Evolutionary conservation across 23 tunicate species (phyloP).

Genomic region (Pegea sp.): DNA sequence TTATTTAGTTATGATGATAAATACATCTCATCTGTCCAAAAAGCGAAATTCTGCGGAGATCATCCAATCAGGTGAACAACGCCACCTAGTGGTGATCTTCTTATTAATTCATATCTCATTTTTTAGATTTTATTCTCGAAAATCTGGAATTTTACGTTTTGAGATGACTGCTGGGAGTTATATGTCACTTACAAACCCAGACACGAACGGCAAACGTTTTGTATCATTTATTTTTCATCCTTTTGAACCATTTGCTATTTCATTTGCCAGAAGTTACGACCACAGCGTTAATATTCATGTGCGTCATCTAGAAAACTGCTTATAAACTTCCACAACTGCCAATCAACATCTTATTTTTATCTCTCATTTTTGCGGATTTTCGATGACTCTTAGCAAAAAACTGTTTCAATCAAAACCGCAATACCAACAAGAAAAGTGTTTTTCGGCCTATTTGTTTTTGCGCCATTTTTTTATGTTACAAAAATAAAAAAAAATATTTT

Average conservation of each 20-base stretch:
- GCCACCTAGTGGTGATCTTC: background rate
- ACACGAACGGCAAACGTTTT: slow-evolving; percentile 14
- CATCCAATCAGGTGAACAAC: slow-evolving; percentile 59
- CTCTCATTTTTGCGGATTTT: too few relatives aligned
- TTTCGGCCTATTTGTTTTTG: too few relatives aligned
- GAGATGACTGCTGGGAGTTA: slow-evolving; percentile 36
- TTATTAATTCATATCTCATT: too few relatives aligned
- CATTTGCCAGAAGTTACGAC: slow-evolving; percentile 36
- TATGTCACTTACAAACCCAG: slow-evolving; percentile 1
- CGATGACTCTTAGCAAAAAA: too few relatives aligned
- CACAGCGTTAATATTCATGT: slow-evolving; percentile 79
- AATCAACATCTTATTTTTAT: too few relatives aligned
- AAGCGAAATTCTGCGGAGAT: slow-evolving; percentile 46
- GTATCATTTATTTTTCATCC: slow-evolving; percentile 89
- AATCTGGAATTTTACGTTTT: slow-evolving; percentile 61
- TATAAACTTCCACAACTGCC: too few relatives aligned
- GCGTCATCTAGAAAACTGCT: too few relatives aligned
- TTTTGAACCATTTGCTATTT: slow-evolving; percentile 66
- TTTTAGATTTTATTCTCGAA: slow-evolving; percentile 53
- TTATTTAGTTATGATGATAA: slow-evolving; percentile 91
- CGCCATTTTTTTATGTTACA: too few relatives aligned
- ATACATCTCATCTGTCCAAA: slow-evolving; percentile 58
- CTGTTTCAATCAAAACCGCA: too few relatives aligned
- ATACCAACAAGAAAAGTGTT: too few relatives aligned
- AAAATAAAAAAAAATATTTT: too few relatives aligned